A percentile compares a stretch with the other conserved stretches of the same genome.
These are phyloP conservation scores for Saccostrea echinata DNA, from an alignment of 1,140 invertebrate species.

Conservation along the genomic window DNA sequence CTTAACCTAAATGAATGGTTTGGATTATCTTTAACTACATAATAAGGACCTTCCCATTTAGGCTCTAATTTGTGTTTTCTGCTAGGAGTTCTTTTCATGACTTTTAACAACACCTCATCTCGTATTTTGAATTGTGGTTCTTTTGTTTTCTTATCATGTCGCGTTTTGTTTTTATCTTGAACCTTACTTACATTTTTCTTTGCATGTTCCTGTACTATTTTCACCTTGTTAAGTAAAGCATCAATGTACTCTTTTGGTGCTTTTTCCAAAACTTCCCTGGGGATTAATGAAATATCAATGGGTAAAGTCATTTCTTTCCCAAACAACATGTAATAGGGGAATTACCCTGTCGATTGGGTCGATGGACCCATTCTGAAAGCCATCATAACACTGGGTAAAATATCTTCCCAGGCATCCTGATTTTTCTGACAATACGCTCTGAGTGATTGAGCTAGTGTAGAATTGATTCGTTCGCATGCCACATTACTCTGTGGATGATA, in stretches of 20 bases:
- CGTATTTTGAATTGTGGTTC: slow-evolving; percentile 46
- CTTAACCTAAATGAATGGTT: slow-evolving; percentile 5
- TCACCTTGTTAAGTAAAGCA: background rate
- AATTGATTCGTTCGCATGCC: slow-evolving; percentile 34
- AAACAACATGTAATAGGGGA: slow-evolving; percentile 42
- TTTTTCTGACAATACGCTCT: slow-evolving; percentile 25
- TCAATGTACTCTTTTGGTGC: background rate
- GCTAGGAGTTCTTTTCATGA: background rate
- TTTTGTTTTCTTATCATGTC: slow-evolving; percentile 47
- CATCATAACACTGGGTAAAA: slow-evolving; percentile 42
- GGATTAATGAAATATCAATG: slow-evolving; percentile 41
- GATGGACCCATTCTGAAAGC: slow-evolving; percentile 37
- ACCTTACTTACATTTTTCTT: background rate
- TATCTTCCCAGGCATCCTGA: background rate
- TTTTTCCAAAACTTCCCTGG: background rate
- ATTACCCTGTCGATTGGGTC: slow-evolving; percentile 43
- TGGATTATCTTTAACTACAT: background rate
- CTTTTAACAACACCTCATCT: slow-evolving; percentile 46
- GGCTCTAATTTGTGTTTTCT: background rate
- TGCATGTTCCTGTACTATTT: background rate
- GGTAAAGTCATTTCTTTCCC: slow-evolving; percentile 50
- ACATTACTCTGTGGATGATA: slow-evolving; percentile 49
- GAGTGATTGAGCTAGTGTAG: background rate
- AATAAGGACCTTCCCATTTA: slow-evolving; percentile 17
- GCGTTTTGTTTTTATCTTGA: slow-evolving; percentile 14